Evolutionary conservation across 2,797 vertebrate genomes (phyloP).

Genomic region (Sebastes oblongus): DNA sequence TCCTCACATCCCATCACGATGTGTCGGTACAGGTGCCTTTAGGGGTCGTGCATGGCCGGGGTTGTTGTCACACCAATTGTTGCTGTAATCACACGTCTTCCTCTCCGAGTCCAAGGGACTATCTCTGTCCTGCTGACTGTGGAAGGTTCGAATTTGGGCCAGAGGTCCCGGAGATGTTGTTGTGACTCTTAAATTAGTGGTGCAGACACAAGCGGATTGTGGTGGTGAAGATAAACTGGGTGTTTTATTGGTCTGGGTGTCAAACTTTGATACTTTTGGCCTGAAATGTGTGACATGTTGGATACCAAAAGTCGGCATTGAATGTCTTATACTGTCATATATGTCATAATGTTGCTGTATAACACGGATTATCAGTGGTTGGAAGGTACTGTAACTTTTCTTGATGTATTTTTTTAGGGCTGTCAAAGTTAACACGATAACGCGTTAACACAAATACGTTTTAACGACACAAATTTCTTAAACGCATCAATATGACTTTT

Average conservation of each 20-base stretch:
- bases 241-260: not conserved
- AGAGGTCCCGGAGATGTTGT: slow-evolving; percentile 38
- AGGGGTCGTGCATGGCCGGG: slow-evolving; percentile 40
- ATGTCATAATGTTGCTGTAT: not conserved
- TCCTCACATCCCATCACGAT: slow-evolving; percentile 54
- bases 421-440: too few species aligned
- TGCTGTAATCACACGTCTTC: slow-evolving; percentile 53
- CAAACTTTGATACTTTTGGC: not conserved
- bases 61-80: slow-evolving; percentile 59
- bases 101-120: slow-evolving; percentile 23
- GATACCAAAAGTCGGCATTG: not conserved
- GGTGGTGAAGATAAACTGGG: not conserved
- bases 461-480: too few species aligned
- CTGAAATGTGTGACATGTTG: not conserved
- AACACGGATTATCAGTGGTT: not conserved
- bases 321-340: not conserved
- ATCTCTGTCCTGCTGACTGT: slow-evolving; percentile 40
- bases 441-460: too few species aligned
- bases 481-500: too few species aligned
- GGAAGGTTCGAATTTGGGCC: slow-evolving; percentile 23
- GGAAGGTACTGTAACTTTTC: not conserved
- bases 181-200: slow-evolving; percentile 13
- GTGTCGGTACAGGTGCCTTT: slow-evolving; percentile 32
- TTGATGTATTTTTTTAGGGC: not conserved
- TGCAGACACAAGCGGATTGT: slow-evolving; percentile 23